Percentiles rank a stretch among this genome's conserved stretches.
phyloP scores from a whole-genome alignment of 2,888 invertebrate species.

The Nipponacmea schrenckii region DNA sequence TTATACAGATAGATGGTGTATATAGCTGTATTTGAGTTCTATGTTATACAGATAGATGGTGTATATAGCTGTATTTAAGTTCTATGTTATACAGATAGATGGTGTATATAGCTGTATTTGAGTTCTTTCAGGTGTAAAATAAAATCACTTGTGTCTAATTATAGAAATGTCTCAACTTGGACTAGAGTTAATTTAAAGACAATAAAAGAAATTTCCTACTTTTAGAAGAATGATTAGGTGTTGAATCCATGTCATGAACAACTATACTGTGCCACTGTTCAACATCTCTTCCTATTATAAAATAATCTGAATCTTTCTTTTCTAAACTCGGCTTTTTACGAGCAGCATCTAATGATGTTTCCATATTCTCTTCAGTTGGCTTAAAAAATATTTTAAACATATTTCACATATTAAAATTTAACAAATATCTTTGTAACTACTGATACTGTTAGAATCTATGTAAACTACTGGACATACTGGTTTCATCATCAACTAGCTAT shows the following conservation, averaged over 20 bases:
- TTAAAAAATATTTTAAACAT: constrained; percentile 17
- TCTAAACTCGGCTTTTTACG: constrained; percentile 19
- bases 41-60: too few species aligned
- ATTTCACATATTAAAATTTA: background rate
- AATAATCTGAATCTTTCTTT: constrained; percentile 64
- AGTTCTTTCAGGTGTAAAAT: background rate
- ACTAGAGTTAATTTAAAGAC: too few species aligned
- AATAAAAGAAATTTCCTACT: background rate
- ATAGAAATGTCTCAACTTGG: too few species aligned
- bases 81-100: too few species aligned
- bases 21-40: background rate
- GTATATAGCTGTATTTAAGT: background rate
- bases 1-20: too few species aligned
- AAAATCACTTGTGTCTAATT: too few species aligned
- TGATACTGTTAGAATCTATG: too few species aligned
- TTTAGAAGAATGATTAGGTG: constrained; percentile 10
- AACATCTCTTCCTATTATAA: constrained; percentile 75
- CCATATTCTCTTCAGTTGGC: constrained; percentile 37
- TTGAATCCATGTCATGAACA: background rate
- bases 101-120: background rate
- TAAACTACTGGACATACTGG: too few species aligned
- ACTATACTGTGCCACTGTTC: constrained; percentile 73
- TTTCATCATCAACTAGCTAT: too few species aligned
- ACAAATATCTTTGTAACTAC: too few species aligned
- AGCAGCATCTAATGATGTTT: constrained; percentile 47